Base-by-base conservation (phyloP, 1,140 invertebrate species). In the Eriocheir sinensis region DNA sequence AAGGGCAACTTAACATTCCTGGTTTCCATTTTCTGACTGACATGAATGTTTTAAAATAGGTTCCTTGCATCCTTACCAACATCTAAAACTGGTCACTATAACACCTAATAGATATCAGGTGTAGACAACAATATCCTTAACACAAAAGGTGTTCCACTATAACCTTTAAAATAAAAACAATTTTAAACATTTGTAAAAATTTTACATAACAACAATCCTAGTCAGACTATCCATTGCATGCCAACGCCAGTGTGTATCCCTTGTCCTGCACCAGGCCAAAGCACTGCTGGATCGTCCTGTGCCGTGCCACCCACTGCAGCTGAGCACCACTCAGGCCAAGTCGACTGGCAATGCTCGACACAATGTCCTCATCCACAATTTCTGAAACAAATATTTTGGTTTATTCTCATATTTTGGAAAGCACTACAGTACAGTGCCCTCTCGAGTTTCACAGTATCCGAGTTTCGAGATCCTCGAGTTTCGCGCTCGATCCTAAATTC, bases 161-260 rank as follows among this genome's bases (percentile, higher is more conserved):
- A 86, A 38, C 81, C 81, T 83, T n/a, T 38, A 83, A 32, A 15
- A 15, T 41, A 38, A 44, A 89, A 89, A 44, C 88, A 40, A 48
- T 27, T 40, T n/a, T 48, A 32, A n/a, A 48, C 17, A 34, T 0
- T 21, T 86, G 32, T 41, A 86, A 41, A 38, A 41, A 41, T 27
- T 86, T n/a, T 86, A 40, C 30, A 41, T 86, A 40, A 91, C 89
- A 72, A 48, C 44, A 4, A 72, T 72, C 60, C 60, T 4, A 21
- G n/a, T 30, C 53, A 92, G 30, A 92, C 38, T 95, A 85, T 95
- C 96, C 40, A 96, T 95, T 96, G 85, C 93, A 95, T 38, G 93
- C 86, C 44, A 95, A 44, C 8, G 91, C 95, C 81, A 95, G 80
- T 36, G 94, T 95, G 89, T 95, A 95, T 30, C 94, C 95, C 38